phyloP scores from a whole-genome alignment of 2,797 vertebrate species.

The Thamnophis elegans region DNA sequence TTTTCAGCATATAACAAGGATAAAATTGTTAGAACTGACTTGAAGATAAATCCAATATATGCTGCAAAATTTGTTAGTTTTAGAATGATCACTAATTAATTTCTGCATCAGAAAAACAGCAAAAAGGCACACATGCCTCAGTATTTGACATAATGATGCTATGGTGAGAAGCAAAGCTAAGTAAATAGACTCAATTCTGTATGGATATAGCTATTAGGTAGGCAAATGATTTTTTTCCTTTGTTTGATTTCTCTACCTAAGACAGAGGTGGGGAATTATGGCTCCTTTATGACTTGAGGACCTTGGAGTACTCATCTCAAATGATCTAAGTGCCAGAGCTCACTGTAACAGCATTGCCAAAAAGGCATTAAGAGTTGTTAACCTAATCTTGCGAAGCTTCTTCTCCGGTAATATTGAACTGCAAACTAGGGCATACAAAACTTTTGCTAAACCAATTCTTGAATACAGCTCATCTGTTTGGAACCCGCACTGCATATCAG shows the following conservation, averaged over 20 bases:
- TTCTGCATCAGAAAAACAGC: not conserved
- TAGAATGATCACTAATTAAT: not conserved
- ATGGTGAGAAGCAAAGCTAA: not conserved
- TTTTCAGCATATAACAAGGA: constrained; percentile 34
- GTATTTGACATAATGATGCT: not conserved
- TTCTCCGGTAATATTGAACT: no score
- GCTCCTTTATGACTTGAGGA: not conserved
- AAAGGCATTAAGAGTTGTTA: no score
- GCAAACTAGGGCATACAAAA: no score
- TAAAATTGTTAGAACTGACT: not conserved
- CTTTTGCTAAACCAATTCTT: no score
- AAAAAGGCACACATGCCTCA: not conserved
- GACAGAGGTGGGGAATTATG: not conserved
- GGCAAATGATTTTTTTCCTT: not conserved
- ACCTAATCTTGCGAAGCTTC: no score
- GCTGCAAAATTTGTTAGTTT: not conserved
- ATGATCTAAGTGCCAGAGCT: no score
- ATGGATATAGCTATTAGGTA: not conserved
- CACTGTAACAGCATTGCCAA: no score
- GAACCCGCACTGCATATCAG: no score
- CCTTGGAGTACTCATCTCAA: no score
- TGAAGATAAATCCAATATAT: not conserved
- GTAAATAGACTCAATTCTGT: not conserved
- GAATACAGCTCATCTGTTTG: no score
- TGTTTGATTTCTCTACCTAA: not conserved